Evolutionary conservation across 2,797 vertebrate genomes (phyloP).

Genomic region (Triplophysa bombifrons): DNA sequence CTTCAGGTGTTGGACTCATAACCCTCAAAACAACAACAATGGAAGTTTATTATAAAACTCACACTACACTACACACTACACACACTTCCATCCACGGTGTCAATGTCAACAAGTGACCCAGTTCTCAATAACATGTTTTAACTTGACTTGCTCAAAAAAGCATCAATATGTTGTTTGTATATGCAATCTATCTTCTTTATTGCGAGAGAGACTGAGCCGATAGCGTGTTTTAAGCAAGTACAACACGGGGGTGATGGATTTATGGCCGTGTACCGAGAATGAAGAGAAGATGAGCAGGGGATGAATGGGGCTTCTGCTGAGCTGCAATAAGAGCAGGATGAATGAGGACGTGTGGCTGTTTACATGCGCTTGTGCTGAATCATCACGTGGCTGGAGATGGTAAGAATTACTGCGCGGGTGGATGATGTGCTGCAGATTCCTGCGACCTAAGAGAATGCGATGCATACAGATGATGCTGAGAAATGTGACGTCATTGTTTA

Average conservation of each 20-base stretch:
- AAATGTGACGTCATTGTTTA: background rate
- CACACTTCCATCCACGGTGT: background rate
- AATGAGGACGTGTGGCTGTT: slow-evolving; percentile 52
- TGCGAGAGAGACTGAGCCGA: background rate
- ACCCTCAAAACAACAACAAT: too few relatives aligned
- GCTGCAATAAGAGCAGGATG: slow-evolving; percentile 30
- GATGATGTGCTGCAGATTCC: background rate
- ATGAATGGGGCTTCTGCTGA: slow-evolving; percentile 10
- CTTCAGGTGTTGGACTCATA: too few relatives aligned
- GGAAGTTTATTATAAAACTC: too few relatives aligned
- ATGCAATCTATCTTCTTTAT: background rate
- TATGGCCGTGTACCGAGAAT: slow-evolving; percentile 18
- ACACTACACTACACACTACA: too few relatives aligned
- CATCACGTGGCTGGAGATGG: slow-evolving; percentile 58
- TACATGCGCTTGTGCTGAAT: slow-evolving; percentile 72
- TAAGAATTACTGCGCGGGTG: slow-evolving; percentile 59
- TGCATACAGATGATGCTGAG: background rate
- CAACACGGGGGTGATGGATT: slow-evolving; percentile 30
- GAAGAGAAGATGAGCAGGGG: slow-evolving; percentile 26
- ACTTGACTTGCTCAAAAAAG: background rate
- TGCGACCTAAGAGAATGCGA: background rate
- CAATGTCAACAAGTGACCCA: background rate
- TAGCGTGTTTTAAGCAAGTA: slow-evolving; percentile 31
- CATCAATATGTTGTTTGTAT: background rate
- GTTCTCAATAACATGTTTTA: background rate